Evolutionary conservation across 2,888 invertebrate species (phyloP), one percentile per base, ranked within the genome.

Genomic region (Carabus problematicus): DNA sequence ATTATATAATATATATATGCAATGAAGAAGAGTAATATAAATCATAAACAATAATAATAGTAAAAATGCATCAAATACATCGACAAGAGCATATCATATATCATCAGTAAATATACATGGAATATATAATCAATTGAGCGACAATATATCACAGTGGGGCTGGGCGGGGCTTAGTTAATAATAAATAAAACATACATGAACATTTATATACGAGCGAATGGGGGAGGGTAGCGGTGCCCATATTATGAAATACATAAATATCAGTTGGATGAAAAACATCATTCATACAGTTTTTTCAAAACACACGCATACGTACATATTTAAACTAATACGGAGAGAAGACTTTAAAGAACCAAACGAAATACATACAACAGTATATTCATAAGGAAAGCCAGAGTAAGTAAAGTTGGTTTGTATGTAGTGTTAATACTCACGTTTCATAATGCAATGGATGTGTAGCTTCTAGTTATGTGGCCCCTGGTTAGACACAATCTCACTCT

Each of bases 41-140:
- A 54, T 54, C 12, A 40, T 56, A 56, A 39, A 14, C 52, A 52
- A 52, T 52, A 16, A 52, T 52, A 52, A 52, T 52, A 9, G 16
- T 52, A 52, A 52, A 14, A 52, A 18, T 18, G 52, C 52, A 52
- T 52, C 16, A 52, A 52, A 52, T 52, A 52, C 52, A 52, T 18
- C 18, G 16, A 52, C 16, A 52, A 52, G 47, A 52, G 19, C 52
- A 52, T 16, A 52, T 52, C 52, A 52, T 18, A 52, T 52, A 16
- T 18, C 52, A 52, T 19, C 16, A 52, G 14, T 52, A 52, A 52
- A 52, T 52, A 52, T 52, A 52, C 19, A 39, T 56, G 29, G 12
- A n/a, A 56, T 56, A 56, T 56, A 56, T 11, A 39, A 3, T 12
- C 14, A 29, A 29, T 29, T 29, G 29, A 29, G 29, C 29, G 14